Evolutionary conservation across 2,113 vertebrate genomes (phyloP), one percentile per base, ranked within the genome.

Genomic region (Corythaeola cristata): DNA sequence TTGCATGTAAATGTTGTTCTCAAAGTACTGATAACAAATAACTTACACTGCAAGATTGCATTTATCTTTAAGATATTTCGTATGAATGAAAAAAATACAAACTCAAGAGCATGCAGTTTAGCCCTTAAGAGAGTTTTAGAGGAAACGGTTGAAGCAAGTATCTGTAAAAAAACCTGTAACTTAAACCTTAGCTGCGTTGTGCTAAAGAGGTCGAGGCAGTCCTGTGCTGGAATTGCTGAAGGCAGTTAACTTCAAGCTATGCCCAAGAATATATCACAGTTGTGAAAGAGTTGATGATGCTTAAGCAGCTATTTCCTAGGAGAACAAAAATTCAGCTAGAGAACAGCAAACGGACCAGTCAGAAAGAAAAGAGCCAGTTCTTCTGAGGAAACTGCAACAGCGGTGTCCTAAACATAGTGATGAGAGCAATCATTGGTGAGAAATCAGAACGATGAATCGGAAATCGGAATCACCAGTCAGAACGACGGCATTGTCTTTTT

Each of bases 1-100:
- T 90, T 89, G 41, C 55, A 85, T 94, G 81, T 72, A 94, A 96
- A 92, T 72, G 27, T 27, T 85, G n/a, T 89, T 91, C 55, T 96
- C 60, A 49, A 67, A 74, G 37, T 35, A 60, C 73, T 68, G 84
- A 60, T 67, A 74, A 53, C 23, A 80, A 41, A 37, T 67, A 63
- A 35, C 47, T 94, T 91, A 58, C 88, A 94, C 84, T 91, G 18
- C 21, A 39, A 71, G 35, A 41, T 75, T 86, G 15, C 13, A 47
- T 90, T 92, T 80, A 24, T 85, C 35, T 63, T 79, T 76, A 73
- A 95, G 91, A 35, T 89, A 84, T 75, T 87, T 71, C 3, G 2
- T 47, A 30, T 41, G 30, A 71, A 45, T 74, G 14, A 76, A 88
- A 75, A 82, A 78, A 35, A 9, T 6, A 8, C 5, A 39, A 83